Base-by-base conservation (phyloP, 2,888 invertebrate species). In the Oscheius myriophilus region DNA sequence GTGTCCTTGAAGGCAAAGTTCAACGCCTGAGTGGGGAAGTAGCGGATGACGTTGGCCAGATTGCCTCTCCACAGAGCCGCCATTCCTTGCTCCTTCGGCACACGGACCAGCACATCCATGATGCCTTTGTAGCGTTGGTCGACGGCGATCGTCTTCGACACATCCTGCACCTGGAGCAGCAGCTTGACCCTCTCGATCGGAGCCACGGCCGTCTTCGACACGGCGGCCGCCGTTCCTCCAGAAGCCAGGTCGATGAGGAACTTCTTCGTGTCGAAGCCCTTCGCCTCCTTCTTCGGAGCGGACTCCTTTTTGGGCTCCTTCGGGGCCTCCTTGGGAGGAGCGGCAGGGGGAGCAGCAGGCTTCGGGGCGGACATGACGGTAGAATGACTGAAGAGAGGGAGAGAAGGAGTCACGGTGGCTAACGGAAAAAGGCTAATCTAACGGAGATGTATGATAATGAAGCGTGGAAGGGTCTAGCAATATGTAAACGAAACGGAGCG, bases 121-220 rank as follows among this genome's bases (percentile, higher is more conserved):
- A 83, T 83, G 61, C 84, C 83, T 73, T 84, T 84, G 78, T 82
- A 86, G 52, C 80, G 79, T 67, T 82, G 73, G 73, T 84, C 84
- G 16, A 51, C 75, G 54, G 83, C 69, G 69, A 85, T 82, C 25
- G 81, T 66, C 21, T 67, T 64, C 42, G 83, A 84, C 11, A 78
- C 84, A 67, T 85, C 81, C 70, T 85, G 84, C 33, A 85, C 84
- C 89, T 95, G 95, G 78, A 95, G 90, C 72, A 95, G 90, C 82
- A 95, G 90, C 88, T 95, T 95, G 65, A 95, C 94, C 87, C 95
- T 91, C 89, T 96, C 95, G 86, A 96, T 95, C 68, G 95, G 95
- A 16, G 95, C 95, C 72, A 95, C 95, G 49, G 93, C 92, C 46
- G 95, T 96, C 88, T 96, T 96, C 58, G 95, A 94, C 77, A 95